Evolutionary conservation across 2,113 vertebrate genomes (phyloP), one percentile per base, ranked within the genome.

Genomic region (Conger conger): DNA sequence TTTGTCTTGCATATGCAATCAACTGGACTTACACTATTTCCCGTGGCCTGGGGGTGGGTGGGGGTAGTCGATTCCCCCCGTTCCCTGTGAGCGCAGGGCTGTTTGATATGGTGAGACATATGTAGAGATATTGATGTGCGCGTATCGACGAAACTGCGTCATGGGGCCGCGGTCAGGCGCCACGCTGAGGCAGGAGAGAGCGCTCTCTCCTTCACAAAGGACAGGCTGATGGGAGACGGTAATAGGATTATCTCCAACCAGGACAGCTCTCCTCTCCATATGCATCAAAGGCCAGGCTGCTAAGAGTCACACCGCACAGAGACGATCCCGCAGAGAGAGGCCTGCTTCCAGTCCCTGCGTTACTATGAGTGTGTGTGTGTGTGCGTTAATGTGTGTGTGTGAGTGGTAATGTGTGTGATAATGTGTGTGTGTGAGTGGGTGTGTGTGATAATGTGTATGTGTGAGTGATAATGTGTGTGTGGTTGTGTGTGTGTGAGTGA

Each of bases 201-300:
- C 40, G 30, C 50, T 50, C 42, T 23, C 30, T n/a, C 38, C 27
- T 80, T 30, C 79, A 45, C 79, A 80, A 50, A 80, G 79, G 23
- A 50, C 16, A 23, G 92, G 93, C 88, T 92, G 93, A 93, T 91
- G 89, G 88, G 81, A 91, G 87, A 90, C 89, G 91, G 92, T 93
- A 93, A 93, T 92, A 93, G 91, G 91, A 92, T 92, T 91, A 92
- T 90, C 87, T 92, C 91, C 91, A 92, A 92, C 90, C 91, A 90
- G 91, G 91, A 87, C 89, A 90, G 82, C 80, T 85, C 87, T 89
- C 89, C 88, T 89, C 91, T 83, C 87, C 88, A 83, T 84, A 92
- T 82, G 77, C 91, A 91, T 93, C 91, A 91, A 92, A 94, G 89
- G 16, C 87, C 82, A 85, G n/a, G 36, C 87, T 79, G 30, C 86